phyloP scores from a whole-genome alignment of 1,140 invertebrate genomes.

The Anagrus nilaparvatae region DNA sequence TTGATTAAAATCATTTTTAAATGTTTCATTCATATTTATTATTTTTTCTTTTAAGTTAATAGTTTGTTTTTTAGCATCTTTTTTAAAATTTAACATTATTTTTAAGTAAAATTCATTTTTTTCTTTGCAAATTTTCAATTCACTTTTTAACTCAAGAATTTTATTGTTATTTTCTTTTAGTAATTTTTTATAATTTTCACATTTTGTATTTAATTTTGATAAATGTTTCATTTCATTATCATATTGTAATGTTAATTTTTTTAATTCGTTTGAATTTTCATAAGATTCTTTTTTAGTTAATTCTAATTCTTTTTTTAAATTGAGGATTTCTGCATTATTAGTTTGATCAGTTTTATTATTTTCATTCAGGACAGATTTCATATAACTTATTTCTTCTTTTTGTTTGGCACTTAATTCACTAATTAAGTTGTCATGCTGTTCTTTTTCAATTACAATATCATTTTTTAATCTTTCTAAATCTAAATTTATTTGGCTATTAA shows the following conservation, averaged over 20 bases:
- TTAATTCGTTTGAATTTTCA: conserved; percentile 11
- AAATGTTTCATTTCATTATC: conserved; percentile 11
- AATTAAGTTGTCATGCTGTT: conserved; percentile 10
- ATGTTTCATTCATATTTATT: conserved; percentile 16
- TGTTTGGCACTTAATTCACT: too few relatives aligned
- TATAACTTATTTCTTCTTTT: too few relatives aligned
- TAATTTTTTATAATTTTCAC: conserved; percentile 16
- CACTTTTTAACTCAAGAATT: conserved; percentile 10
- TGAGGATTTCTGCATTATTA: conserved; percentile 12
- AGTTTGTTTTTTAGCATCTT: too few relatives aligned
- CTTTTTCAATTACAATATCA: too few relatives aligned
- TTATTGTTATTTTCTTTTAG: conserved; percentile 16
- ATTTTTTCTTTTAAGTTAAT: conserved; percentile 17
- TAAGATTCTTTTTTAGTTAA: neutral
- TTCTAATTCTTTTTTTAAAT: conserved; percentile 10
- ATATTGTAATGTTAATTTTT: conserved; percentile 6
- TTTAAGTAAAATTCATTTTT: too few relatives aligned
- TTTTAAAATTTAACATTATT: too few relatives aligned
- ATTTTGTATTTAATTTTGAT: conserved; percentile 9
- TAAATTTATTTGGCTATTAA: too few relatives aligned
- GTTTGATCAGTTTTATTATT: too few relatives aligned
- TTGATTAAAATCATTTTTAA: conserved; percentile 12
- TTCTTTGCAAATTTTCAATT: conserved; percentile 15
- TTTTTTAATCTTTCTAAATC: too few relatives aligned
- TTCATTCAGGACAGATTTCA: too few relatives aligned